These are phyloP conservation scores for Pelochelys cantorii DNA, from an alignment of 2,797 vertebrate genomes.

Conservation along the genomic window DNA sequence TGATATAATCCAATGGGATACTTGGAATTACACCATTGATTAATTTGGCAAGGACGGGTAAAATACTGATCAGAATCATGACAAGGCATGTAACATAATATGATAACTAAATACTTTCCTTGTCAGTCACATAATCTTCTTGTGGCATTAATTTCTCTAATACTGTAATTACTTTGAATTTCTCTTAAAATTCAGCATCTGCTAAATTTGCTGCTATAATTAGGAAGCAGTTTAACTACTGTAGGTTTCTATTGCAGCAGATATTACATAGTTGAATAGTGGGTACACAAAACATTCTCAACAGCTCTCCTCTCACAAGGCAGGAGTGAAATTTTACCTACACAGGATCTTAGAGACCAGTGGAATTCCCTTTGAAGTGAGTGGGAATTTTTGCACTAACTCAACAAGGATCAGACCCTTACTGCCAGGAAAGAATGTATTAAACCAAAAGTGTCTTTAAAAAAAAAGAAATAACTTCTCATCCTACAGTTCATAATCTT, in stretches of 20 bases:
- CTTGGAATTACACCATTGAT: neutral
- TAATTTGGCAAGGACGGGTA: conserved; percentile 4
- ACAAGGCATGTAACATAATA: neutral
- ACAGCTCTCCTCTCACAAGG: neutral
- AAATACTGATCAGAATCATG: neutral
- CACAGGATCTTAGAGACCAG: neutral
- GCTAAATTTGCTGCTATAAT: neutral
- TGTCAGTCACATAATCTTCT: neutral
- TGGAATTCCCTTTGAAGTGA: neutral
- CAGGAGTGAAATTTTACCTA: neutral
- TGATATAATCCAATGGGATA: neutral
- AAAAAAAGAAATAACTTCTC: neutral
- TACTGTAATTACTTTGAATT: neutral
- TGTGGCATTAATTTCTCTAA: neutral
- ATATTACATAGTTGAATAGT: neutral
- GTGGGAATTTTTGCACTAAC: neutral
- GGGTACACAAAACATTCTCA: neutral
- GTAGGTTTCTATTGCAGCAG: neutral
- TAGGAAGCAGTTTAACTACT: neutral
- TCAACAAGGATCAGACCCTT: neutral
- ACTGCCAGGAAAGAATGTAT: neutral
- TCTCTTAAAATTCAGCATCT: neutral
- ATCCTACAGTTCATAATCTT: neutral
- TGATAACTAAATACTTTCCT: neutral
- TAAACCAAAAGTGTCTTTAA: neutral